These are phyloP conservation scores for Mnemiopsis leidyi DNA, from an alignment of 37 sponge, comb jelly and placozoan genomes.

Conservation along the genomic window DNA sequence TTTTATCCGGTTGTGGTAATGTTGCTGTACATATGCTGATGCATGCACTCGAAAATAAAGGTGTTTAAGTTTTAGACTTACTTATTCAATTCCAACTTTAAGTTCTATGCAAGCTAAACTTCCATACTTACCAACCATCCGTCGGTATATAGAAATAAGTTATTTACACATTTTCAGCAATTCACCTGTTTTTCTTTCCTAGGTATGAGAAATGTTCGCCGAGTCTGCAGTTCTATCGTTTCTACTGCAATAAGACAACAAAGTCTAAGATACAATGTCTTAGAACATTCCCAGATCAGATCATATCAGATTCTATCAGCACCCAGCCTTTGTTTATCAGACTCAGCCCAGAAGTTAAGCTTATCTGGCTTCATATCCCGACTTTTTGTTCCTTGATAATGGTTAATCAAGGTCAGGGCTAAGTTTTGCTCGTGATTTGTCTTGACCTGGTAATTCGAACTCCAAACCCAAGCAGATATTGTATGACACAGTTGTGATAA, in stretches of 20 bases:
- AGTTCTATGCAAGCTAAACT: too few species aligned
- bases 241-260: not conserved
- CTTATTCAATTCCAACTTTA: too few species aligned
- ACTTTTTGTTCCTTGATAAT: slow-evolving; percentile 33
- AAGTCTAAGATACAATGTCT: not conserved
- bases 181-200: too few species aligned
- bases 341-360: not conserved
- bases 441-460: not conserved
- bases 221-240: not conserved
- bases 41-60: too few species aligned
- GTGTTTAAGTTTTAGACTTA: too few species aligned
- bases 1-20: too few species aligned
- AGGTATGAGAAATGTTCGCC: slow-evolving; percentile 17
- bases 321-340: not conserved
- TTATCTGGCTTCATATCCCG: not conserved
- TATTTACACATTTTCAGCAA: too few species aligned
- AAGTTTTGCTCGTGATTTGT: not conserved
- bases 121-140: too few species aligned
- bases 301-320: not conserved
- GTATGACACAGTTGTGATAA: slow-evolving; percentile 25
- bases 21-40: too few species aligned
- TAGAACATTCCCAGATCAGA: not conserved
- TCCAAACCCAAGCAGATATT: not conserved
- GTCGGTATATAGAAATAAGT: too few species aligned
- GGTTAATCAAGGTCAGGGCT: not conserved